Conservation (phyloP, 2,113 vertebrate species). For the Apus apus region DNA sequence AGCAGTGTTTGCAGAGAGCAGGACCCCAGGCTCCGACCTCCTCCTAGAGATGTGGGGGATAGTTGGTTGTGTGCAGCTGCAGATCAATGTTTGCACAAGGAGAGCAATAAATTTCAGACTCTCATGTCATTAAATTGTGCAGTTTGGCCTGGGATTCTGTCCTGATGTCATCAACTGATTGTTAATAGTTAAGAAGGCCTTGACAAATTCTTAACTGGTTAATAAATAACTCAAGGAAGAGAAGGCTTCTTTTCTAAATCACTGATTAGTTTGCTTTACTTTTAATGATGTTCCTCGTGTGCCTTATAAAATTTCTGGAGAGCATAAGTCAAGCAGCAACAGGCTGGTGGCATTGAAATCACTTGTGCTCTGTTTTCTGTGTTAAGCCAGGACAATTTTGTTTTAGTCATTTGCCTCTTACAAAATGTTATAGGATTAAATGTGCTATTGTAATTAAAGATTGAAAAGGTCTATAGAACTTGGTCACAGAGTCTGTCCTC, state of each 20-base stretch:
- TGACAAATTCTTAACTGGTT: background rate
- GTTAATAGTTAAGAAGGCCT: slow-evolving; percentile 39
- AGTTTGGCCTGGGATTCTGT: slow-evolving; percentile 4
- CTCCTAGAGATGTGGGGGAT: background rate
- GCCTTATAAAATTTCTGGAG: background rate
- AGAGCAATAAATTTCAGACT: slow-evolving; percentile 12
- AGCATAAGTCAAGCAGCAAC: background rate
- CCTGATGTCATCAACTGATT: slow-evolving; percentile 36
- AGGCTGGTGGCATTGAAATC: background rate
- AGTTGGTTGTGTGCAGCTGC: background rate
- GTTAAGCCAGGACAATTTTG: background rate
- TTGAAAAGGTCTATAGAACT: background rate
- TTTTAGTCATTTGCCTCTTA: background rate
- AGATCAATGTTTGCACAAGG: slow-evolving; percentile 12
- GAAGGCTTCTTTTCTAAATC: background rate
- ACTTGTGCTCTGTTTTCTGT: background rate
- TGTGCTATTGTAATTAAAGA: background rate
- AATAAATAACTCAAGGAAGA: slow-evolving; percentile 17
- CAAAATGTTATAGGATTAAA: background rate
- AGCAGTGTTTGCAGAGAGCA: background rate
- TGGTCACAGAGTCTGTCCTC: background rate
- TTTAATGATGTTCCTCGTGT: background rate
- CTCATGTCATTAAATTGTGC: background rate
- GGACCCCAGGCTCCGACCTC: background rate
- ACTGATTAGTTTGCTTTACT: background rate